Evolutionary conservation across 2,113 vertebrate genomes (phyloP).

Genomic region (Equus przewalskii): DNA sequence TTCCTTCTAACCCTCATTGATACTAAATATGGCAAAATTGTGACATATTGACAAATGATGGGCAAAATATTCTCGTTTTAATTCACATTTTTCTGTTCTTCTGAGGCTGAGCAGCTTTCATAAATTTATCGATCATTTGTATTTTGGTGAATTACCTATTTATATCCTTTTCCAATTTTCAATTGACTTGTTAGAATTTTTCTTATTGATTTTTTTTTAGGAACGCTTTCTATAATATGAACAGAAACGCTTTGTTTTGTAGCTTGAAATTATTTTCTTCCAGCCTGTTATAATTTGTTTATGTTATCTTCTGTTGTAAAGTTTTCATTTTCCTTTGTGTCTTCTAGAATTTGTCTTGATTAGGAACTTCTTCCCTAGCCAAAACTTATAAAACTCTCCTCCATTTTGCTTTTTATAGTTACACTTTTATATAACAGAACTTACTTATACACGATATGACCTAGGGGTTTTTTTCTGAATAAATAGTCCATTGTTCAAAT

Average conservation of each 20-base stretch:
- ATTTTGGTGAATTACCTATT: neutral
- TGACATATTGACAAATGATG: neutral
- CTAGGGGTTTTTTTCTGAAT: neutral
- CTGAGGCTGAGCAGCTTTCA: neutral
- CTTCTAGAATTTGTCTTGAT: constrained; percentile 30
- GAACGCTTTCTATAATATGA: neutral
- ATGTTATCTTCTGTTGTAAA: neutral
- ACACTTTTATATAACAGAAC: neutral
- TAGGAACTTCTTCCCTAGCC: neutral
- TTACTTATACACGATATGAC: neutral
- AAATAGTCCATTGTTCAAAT: neutral
- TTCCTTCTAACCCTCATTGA: neutral
- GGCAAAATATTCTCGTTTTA: neutral
- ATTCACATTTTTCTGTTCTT: neutral
- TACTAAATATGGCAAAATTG: neutral
- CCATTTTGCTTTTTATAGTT: neutral
- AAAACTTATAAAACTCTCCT: neutral
- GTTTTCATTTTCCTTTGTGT: neutral
- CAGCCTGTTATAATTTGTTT: neutral
- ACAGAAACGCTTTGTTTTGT: neutral
- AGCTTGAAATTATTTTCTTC: neutral
- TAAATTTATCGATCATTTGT: neutral
- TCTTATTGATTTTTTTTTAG: neutral
- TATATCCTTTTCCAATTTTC: neutral
- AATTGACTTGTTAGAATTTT: constrained; percentile 3